Evolutionary conservation across 2,113 vertebrate genomes (phyloP).

Genomic region (Oryctolagus cuniculus): mOryCun1.1 NC_091452.1:25113501-25114000

Average conservation of each 20-base stretch:
- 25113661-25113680: slow-evolving; percentile 24
- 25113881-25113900: not conserved
- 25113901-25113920: not conserved
- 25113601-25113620: not conserved
- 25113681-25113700: not conserved
- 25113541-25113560: too few relatives aligned
- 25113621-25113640: not conserved
- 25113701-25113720: not conserved
- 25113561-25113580: not conserved
- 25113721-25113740: not conserved
- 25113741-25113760: not conserved
- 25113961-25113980: not conserved
- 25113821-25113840: not conserved
- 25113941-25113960: not conserved
- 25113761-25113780: too few relatives aligned
- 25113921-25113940: not conserved
- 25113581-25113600: not conserved
- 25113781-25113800: not conserved
- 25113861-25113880: not conserved
- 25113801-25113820: not conserved
- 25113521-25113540: too few relatives aligned
- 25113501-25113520: too few relatives aligned
- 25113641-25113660: not conserved
- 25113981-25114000: not conserved
- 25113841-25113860: not conserved